Base-by-base conservation (phyloP, 2,888 invertebrate genomes). In the Boloria euphrosyne region DNA sequence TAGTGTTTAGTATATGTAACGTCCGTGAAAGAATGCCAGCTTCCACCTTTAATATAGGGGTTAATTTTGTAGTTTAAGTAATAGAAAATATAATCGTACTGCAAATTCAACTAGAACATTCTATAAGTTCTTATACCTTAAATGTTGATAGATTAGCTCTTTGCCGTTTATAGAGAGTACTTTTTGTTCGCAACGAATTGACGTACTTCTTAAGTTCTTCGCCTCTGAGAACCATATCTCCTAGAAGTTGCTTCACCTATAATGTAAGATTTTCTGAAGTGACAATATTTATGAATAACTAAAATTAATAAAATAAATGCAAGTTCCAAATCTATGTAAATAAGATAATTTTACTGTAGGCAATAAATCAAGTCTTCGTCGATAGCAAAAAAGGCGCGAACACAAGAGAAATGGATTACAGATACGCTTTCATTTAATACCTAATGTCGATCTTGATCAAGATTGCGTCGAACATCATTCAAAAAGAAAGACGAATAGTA, bases 191-290 rank as follows among this genome's bases (percentile, higher is more conserved):
- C 69, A 98, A 87, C 73, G 96, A 95, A 78, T 95, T 95, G 16
- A 98, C 96, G 84, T 97, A 97, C 74, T 95, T 94, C 84, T 97
- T 97, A 80, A 97, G 94, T 87, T 97, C 96, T 70, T 97, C 97
- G 31, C 96, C 97, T 75, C 95, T 94, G 22, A 96, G 90, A 18
- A 96, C 93, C 65, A 95, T 94, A 69, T 95, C 95, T 3, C 95
- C 96, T 52, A 93, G 84, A 18, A 93, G 84, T 73, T 92, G 90
- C 68, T 89, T 88, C 7, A 93, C 89, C 90, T 84, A 61, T 58
- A 66, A 38, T 57, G 14, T 58, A 66, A 47, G 1, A 17, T 49
- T 13, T 38, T 16, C 14, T 49, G 6, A 13, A 16, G 14, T 17
- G 27, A 14, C 10, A 49, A 27, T n/a, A 47, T 27, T 47, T 7